Evolutionary conservation across 2,113 vertebrate genomes (phyloP).

Genomic region (Brachyhypopomus occidentalis): DNA sequence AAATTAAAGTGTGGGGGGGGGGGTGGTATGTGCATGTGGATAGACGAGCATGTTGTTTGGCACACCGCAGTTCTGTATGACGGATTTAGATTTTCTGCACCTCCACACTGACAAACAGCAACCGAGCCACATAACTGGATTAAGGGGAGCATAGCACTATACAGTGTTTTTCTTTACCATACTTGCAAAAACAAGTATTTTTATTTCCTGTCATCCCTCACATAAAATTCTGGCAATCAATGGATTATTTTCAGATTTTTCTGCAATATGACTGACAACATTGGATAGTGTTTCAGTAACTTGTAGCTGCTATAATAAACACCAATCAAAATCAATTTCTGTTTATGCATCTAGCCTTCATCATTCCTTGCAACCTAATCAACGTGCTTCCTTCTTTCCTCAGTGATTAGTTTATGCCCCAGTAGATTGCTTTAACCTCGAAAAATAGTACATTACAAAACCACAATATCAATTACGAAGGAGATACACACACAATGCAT

Average conservation of each 20-base stretch:
- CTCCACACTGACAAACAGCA: constrained; percentile 22
- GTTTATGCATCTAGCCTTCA: not conserved
- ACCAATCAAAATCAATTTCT: constrained; percentile 1
- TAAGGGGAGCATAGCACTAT: not conserved
- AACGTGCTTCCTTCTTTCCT: constrained; percentile 27
- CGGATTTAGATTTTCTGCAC: not conserved
- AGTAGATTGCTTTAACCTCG: constrained; percentile 31
- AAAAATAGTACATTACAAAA: constrained; percentile 41
- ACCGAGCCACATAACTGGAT: not conserved
- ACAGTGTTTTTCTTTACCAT: not conserved
- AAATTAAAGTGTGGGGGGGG: not conserved
- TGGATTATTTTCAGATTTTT: not conserved
- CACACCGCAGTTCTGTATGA: not conserved
- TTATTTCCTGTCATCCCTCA: not conserved
- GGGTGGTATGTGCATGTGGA: not conserved
- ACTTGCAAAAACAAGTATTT: not conserved
- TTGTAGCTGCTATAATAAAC: not conserved
- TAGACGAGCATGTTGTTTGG: not conserved
- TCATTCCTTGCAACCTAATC: constrained; percentile 34
- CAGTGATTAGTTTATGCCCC: constrained; percentile 17
- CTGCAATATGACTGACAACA: not conserved
- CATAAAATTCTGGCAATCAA: not conserved
- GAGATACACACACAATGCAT: constrained; percentile 15
- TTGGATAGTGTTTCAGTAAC: not conserved
- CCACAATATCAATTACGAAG: constrained; percentile 50